Percentiles rank a stretch among this genome's conserved stretches.
Evolutionary conservation across 2,888 invertebrate genomes (phyloP).

Genomic region (Phyllotreta striolata): DNA sequence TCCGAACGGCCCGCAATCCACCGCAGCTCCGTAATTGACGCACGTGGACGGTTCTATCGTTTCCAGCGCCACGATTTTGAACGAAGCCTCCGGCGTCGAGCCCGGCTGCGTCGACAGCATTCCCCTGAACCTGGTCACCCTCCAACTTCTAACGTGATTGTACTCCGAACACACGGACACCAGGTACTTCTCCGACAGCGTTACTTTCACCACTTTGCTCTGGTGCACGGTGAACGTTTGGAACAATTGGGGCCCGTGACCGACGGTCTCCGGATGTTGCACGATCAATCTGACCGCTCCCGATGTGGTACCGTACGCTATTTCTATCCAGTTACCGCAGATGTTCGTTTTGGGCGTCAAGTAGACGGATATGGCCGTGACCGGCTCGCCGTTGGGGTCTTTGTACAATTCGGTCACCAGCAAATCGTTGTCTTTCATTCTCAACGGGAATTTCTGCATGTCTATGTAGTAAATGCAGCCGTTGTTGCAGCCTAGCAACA

Average conservation of each 20-base stretch:
- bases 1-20: constrained; percentile 88
- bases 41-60: constrained; percentile 65
- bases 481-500: constrained; percentile 93
- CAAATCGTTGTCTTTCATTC: constrained; percentile 99
- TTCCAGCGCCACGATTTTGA: constrained; percentile 89
- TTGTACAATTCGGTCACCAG: constrained; percentile 95
- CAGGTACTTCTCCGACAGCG: constrained; percentile 92
- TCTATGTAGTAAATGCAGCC: constrained; percentile 98
- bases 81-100: constrained; percentile 95
- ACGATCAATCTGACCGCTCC: constrained; percentile 97
- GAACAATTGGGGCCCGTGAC: constrained; percentile 97
- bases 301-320: constrained; percentile 96
- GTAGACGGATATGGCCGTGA: constrained; percentile 98
- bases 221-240: constrained; percentile 98
- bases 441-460: constrained; percentile 98
- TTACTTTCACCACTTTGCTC: constrained; percentile 93
- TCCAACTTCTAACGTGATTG: constrained; percentile 98
- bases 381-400: constrained; percentile 94
- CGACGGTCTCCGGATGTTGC: constrained; percentile 98
- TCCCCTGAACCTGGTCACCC: constrained; percentile 94
- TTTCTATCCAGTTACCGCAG: constrained; percentile 99
- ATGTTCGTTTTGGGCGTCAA: constrained; percentile 98
- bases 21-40: constrained; percentile 62
- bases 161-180: constrained; percentile 97
- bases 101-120: constrained; percentile 99